Percentiles rank a stretch among this genome's conserved stretches.
These are phyloP conservation scores for Ophthalmolycus amberensis DNA, from an alignment of 2,113 vertebrate species.

Conservation along the genomic window DNA sequence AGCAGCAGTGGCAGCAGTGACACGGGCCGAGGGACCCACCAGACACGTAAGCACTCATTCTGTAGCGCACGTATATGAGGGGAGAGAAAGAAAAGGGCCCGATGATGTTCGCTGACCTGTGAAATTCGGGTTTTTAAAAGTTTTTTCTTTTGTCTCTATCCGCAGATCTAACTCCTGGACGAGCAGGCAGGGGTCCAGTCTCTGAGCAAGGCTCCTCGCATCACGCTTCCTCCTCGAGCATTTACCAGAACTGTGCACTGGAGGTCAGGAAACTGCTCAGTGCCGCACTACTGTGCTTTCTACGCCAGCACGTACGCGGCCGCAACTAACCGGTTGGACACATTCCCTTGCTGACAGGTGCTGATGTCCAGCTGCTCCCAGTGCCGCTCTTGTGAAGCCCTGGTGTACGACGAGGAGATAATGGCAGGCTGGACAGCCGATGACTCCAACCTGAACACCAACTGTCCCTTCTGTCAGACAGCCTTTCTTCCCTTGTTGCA, in stretches of 20 bases:
- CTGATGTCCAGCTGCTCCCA: constrained; percentile 99
- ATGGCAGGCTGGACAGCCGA: constrained; percentile 98
- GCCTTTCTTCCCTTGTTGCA: constrained; percentile 94
- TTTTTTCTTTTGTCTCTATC: background rate
- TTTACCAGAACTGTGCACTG: constrained; percentile 95
- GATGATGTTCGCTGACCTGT: background rate
- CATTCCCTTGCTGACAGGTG: constrained; percentile 81
- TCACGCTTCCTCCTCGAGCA: constrained; percentile 94
- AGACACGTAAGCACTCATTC: constrained; percentile 57
- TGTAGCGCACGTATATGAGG: background rate
- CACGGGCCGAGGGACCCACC: constrained; percentile 81
- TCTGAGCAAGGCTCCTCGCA: constrained; percentile 91
- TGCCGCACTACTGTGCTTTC: background rate
- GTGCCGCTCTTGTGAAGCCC: constrained; percentile 89
- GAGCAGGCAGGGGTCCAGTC: constrained; percentile 84
- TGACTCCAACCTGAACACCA: constrained; percentile 97
- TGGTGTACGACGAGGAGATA: constrained; percentile 99
- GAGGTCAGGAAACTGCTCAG: constrained; percentile 86
- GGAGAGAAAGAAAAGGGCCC: too few relatives aligned
- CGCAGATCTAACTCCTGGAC: constrained; percentile 79
- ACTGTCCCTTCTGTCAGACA: constrained; percentile 94
- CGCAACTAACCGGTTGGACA: background rate
- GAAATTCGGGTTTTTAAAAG: background rate
- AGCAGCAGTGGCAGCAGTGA: constrained; percentile 94
- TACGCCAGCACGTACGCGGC: too few relatives aligned